phyloP scores from a whole-genome alignment of 1,140 invertebrate species.

The Drosophila novamexicana region DNA sequence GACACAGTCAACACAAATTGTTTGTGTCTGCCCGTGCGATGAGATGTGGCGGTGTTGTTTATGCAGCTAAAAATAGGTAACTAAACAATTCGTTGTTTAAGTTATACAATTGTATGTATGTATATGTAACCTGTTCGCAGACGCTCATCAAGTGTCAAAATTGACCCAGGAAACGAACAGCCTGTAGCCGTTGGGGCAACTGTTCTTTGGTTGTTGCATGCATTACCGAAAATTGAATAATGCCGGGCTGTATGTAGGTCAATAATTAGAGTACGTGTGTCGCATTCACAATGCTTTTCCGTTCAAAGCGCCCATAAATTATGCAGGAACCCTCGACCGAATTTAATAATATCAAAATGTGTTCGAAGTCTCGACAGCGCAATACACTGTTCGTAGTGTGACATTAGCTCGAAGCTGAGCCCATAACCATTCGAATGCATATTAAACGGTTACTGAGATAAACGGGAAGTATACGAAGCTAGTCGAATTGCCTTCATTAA shows the following conservation, averaged over 20 bases:
- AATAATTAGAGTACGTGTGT: slow-evolving; percentile 50
- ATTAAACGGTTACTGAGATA: no score
- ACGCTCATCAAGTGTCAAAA: slow-evolving; percentile 16
- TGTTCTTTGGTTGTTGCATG: slow-evolving; percentile 23
- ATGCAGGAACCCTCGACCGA: slow-evolving; percentile 43
- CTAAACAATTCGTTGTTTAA: slow-evolving; percentile 35
- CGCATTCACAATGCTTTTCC: slow-evolving; percentile 22
- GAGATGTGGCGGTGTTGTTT: slow-evolving; percentile 20
- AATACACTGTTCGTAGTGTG: not conserved
- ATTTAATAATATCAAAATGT: slow-evolving; percentile 1
- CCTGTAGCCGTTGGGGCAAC: slow-evolving; percentile 9
- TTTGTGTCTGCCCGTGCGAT: slow-evolving; percentile 5
- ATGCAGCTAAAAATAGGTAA: slow-evolving; percentile 44
- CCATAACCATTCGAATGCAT: no score
- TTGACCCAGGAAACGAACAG: slow-evolving; percentile 53
- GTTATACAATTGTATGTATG: slow-evolving; percentile 28
- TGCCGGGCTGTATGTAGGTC: slow-evolving; percentile 62
- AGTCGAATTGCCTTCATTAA: no score
- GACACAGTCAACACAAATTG: slow-evolving; percentile 23
- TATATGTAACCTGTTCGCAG: not conserved
- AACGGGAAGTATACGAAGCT: no score
- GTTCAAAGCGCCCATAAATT: slow-evolving; percentile 58
- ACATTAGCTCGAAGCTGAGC: not conserved
- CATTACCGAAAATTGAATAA: slow-evolving; percentile 67
- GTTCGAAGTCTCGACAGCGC: not conserved